A percentile compares a stretch with the other conserved stretches of the same genome.
Evolutionary conservation across 30 jellyfish, hydroid and myxozoan species (phyloP).

Genomic region (Pelagia noctiluca): DNA sequence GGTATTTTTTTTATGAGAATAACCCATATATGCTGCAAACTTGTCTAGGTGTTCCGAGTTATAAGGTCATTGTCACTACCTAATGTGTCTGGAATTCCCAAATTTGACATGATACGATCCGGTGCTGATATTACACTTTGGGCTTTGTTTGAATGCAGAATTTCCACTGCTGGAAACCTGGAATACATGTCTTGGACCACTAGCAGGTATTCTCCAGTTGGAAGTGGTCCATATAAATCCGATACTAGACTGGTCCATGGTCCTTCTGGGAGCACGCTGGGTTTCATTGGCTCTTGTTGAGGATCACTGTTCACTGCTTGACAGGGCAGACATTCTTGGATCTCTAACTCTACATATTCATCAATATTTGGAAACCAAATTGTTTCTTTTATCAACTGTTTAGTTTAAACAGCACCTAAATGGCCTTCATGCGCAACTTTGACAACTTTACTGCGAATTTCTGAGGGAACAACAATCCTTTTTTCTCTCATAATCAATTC

Average conservation of each 20-base stretch:
- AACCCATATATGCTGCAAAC: too few relatives aligned
- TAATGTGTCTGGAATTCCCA: constrained; percentile 18
- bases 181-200: too few relatives aligned
- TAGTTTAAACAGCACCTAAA: too few relatives aligned
- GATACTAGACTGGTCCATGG: constrained; percentile 48
- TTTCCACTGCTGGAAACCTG: constrained; percentile 77
- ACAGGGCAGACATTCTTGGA: constrained; percentile 54
- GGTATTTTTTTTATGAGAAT: too few relatives aligned
- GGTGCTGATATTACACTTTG: constrained; percentile 38
- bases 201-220: too few relatives aligned
- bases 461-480: constrained; percentile 29
- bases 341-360: constrained; percentile 17
- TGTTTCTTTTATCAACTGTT: constrained; percentile 27
- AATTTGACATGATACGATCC: constrained; percentile 26
- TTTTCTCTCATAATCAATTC: constrained; percentile 8
- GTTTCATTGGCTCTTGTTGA: constrained; percentile 36
- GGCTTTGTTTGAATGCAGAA: constrained; percentile 62
- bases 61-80: constrained; percentile 56
- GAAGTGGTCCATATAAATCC: constrained; percentile 66
- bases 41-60: too few relatives aligned
- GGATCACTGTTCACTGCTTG: constrained; percentile 43
- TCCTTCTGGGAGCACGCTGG: constrained; percentile 44
- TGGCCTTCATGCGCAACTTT: too few relatives aligned
- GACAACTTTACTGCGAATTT: constrained; percentile 25
- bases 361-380: constrained; percentile 63